A percentile compares a stretch with the other conserved stretches of the same genome.
Evolutionary conservation across 2,797 vertebrate species (phyloP).

Genomic region (Pagetopsis macropterus): DNA sequence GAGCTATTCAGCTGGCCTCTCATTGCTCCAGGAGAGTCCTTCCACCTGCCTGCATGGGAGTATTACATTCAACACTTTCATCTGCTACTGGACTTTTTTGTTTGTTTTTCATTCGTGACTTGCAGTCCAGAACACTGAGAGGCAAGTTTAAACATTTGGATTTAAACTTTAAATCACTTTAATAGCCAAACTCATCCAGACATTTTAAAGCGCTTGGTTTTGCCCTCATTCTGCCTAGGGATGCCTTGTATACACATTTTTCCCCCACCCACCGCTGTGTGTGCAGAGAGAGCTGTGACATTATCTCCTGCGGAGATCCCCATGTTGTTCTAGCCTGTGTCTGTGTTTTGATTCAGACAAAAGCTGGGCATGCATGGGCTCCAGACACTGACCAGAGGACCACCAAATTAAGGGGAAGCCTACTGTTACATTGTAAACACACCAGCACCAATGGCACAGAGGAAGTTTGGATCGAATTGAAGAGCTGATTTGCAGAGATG

Average conservation of each 20-base stretch:
- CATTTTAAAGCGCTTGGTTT: slow-evolving; percentile 26
- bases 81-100: slow-evolving; percentile 41
- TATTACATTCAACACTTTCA: slow-evolving; percentile 53
- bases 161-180: slow-evolving; percentile 35
- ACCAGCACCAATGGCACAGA: slow-evolving; percentile 41
- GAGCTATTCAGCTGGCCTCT: slow-evolving; percentile 77
- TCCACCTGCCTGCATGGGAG: slow-evolving; percentile 55
- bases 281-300: slow-evolving; percentile 77
- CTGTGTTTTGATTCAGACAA: slow-evolving; percentile 86
- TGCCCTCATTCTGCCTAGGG: slow-evolving; percentile 47
- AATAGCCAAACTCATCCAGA: slow-evolving; percentile 33
- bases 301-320: slow-evolving; percentile 75
- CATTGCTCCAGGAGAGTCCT: slow-evolving; percentile 74
- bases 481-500: slow-evolving; percentile 9
- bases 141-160: slow-evolving; percentile 52
- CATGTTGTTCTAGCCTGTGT: slow-evolving; percentile 80
- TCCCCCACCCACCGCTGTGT: slow-evolving; percentile 58
- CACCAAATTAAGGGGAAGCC: slow-evolving; percentile 72
- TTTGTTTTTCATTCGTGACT: slow-evolving; percentile 44
- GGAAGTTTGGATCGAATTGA: slow-evolving; percentile 40
- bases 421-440: slow-evolving; percentile 63
- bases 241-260: slow-evolving; percentile 71
- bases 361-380: slow-evolving; percentile 73
- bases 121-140: slow-evolving; percentile 58
- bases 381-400: slow-evolving; percentile 74